These are phyloP conservation scores for Oxygymnocypris stewartii DNA, from an alignment of 2,113 vertebrate genomes.

Conservation along the genomic window DNA sequence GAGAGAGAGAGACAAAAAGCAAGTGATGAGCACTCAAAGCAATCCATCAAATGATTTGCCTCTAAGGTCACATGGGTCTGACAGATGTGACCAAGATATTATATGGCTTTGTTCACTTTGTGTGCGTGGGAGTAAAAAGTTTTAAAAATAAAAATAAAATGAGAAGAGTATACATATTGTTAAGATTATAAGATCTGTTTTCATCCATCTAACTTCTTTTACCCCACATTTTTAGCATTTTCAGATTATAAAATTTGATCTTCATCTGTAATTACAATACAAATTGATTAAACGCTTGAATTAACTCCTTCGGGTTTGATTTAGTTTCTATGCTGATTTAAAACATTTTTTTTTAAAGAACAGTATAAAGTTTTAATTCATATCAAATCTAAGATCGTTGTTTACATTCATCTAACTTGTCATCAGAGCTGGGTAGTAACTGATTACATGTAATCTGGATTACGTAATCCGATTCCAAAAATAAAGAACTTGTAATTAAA, in stretches of 20 bases:
- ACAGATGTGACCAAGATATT: conserved; percentile 63
- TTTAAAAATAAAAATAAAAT: background rate
- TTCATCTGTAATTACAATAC: no score
- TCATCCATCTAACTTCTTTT: background rate
- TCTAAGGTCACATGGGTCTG: conserved; percentile 63
- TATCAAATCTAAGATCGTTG: background rate
- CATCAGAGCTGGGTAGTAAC: no score
- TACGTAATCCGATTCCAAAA: no score
- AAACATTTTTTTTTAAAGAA: no score
- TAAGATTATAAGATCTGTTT: background rate
- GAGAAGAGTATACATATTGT: background rate
- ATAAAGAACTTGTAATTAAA: no score
- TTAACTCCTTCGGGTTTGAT: no score
- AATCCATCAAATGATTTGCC: conserved; percentile 64
- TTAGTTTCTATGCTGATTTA: no score
- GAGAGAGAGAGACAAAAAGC: conserved; percentile 40
- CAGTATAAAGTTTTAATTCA: background rate
- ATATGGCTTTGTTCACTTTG: conserved; percentile 6
- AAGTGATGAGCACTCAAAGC: conserved; percentile 66
- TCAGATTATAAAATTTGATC: background rate
- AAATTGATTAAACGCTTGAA: no score
- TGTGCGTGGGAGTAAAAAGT: conserved; percentile 18
- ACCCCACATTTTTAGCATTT: background rate
- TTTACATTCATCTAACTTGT: background rate
- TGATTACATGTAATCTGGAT: no score